Percentiles rank a stretch among this genome's conserved stretches.
These are phyloP conservation scores for Chrysoperla carnea DNA, from an alignment of 1,140 invertebrate genomes.

Conservation along the genomic window DNA sequence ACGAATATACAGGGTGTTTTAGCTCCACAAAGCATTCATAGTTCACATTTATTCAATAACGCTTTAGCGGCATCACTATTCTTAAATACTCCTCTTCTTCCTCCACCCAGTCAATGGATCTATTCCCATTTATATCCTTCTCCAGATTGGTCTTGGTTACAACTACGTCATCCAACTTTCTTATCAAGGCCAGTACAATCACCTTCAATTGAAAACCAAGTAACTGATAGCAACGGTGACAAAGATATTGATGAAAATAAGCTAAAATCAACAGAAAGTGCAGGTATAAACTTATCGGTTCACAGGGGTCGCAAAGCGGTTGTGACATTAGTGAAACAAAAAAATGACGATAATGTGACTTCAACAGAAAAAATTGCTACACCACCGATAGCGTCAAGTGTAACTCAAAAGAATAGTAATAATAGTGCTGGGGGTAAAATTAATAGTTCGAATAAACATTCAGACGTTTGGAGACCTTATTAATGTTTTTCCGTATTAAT, in stretches of 20 bases:
- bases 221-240: constrained; percentile 6
- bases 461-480: constrained; percentile 40
- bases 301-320: constrained; percentile 15
- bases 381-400: constrained; percentile 15
- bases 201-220: constrained; percentile 22
- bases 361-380: constrained; percentile 26
- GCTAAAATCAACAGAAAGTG: constrained; percentile 7
- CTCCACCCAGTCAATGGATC: constrained; percentile 53
- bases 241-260: constrained; percentile 4
- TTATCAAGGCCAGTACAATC: constrained; percentile 23
- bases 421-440: constrained; percentile 12
- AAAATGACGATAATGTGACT: constrained; percentile 16
- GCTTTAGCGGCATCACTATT: constrained; percentile 49
- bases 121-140: constrained; percentile 48
- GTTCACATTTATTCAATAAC: constrained; percentile 37
- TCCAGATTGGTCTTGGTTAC: constrained; percentile 35
- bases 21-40: constrained; percentile 19
- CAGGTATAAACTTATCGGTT: constrained; percentile 17
- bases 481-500: constrained; percentile 11
- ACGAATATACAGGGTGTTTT: constrained; percentile 21
- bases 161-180: constrained; percentile 25
- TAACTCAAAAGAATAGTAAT: constrained; percentile 3
- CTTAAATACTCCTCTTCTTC: constrained; percentile 45
- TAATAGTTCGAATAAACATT: constrained; percentile 22
- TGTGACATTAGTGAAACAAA: constrained; percentile 17